Conservation (phyloP, 2,797 vertebrate species). For the Pseudochirops corinnae region DNA sequence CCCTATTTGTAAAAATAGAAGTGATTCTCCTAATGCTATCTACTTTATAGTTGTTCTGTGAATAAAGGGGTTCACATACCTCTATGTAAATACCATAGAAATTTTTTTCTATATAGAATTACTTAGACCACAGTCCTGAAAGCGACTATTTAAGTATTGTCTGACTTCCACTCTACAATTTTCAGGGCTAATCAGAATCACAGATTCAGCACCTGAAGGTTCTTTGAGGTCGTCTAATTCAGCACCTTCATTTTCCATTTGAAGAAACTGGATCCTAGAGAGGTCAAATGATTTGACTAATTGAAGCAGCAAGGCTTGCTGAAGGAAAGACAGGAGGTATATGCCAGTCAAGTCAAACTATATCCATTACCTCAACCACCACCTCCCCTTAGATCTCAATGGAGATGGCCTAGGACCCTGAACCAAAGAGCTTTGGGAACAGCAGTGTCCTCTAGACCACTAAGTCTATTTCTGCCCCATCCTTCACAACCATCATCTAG, state of each 20-base stretch:
- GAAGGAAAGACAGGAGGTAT: not conserved
- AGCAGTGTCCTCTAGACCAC: not conserved
- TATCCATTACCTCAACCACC: not conserved
- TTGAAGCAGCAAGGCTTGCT: not conserved
- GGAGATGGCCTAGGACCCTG: not conserved
- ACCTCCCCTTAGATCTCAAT: not conserved
- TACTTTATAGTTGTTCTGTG: not conserved
- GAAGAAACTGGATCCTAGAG: not conserved
- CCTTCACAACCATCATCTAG: not conserved
- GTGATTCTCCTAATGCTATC: not conserved
- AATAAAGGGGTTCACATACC: constrained; percentile 3
- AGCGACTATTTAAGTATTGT: not conserved
- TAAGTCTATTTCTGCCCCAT: not conserved
- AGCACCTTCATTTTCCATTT: not conserved
- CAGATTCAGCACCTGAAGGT: not conserved
- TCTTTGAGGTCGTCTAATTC: not conserved
- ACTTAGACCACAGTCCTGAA: not conserved
- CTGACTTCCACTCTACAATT: not conserved
- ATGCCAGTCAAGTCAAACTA: not conserved
- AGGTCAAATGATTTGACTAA: not conserved
- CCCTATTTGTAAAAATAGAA: constrained; percentile 39
- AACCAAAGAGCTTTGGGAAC: not conserved
- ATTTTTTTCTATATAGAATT: not conserved
- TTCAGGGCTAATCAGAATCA: not conserved
- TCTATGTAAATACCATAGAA: constrained; percentile 42